Evolutionary conservation across 2,113 vertebrate genomes (phyloP), one percentile per base, ranked within the genome.

Genomic region (Seriola quinqueradiata): DNA sequence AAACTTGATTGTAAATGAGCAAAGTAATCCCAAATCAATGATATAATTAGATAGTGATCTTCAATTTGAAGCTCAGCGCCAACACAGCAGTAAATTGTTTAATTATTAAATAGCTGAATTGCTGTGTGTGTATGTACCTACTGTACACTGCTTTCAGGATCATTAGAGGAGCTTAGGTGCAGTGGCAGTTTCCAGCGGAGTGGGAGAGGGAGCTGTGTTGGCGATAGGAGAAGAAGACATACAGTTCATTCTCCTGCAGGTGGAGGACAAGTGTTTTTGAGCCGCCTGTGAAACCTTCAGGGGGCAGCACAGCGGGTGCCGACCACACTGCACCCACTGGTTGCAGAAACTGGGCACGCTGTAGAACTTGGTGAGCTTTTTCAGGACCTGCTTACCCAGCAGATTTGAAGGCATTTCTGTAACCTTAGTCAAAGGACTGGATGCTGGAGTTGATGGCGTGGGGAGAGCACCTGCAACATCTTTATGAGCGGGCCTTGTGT

Each of bases 361-460:
- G 90, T 97, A 96, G 89, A 98, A 97, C 90, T 98, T 99, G 75
- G 97, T 97, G 4, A 97, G 94, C 81, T 97, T 98, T 83, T 96
- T 98, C 70, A 96, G 93, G 76, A 94, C 94, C 81, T 95, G 94
- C 89, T 96, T 97, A 65, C 94, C 96, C 76, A 95, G 80, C 67
- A 94, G 66, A 90, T 95, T 93, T 25, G 97, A 92, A 81, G 92
- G 79, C 80, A 95, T 94, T 85, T 96, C 95, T 0, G 96, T 94
- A 48, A 97, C 92, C 65, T 95, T 93, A 6, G 89, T 94, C 74
- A 95, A 85, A 50, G 95, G 77, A 46, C 88, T 92, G 11, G 83
- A 65, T 36, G 79, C 89, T 23, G 87, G 23, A 4, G 25, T 8
- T 4, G 77, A 34, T 16, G 84, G 81, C 3, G 79, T 67, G 4